phyloP scores from a whole-genome alignment of 2,888 invertebrate genomes.

The Dascillus cervinus region DNA sequence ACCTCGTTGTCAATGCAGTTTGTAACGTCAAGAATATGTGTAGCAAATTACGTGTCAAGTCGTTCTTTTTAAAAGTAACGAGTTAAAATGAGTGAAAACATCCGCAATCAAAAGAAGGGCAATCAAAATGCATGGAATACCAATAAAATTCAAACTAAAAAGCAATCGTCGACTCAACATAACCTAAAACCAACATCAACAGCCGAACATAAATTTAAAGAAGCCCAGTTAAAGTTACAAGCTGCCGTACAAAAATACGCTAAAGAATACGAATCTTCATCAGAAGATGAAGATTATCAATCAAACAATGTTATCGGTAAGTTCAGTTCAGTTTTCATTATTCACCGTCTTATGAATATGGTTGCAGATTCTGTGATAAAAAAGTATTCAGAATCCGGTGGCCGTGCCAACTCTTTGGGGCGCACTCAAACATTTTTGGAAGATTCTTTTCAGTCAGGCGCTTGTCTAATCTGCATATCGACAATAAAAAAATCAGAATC shows the following conservation, averaged over 20 bases:
- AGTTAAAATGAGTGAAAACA: too few species aligned
- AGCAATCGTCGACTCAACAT: too few species aligned
- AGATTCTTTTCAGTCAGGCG: slow-evolving; percentile 72
- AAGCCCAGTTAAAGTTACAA: slow-evolving; percentile 44
- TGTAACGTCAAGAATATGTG: too few species aligned
- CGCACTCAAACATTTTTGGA: slow-evolving; percentile 67
- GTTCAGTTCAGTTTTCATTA: neutral
- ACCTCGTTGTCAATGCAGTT: too few species aligned
- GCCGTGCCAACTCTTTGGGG: slow-evolving; percentile 41
- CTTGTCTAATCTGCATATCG: slow-evolving; percentile 87
- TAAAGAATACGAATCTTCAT: slow-evolving; percentile 47
- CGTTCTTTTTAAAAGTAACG: too few species aligned
- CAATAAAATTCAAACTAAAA: too few species aligned
- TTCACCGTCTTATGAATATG: slow-evolving; percentile 2
- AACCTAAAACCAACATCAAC: too few species aligned
- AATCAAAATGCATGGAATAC: too few species aligned
- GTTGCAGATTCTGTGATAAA: slow-evolving; percentile 44
- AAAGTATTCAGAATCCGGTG: slow-evolving; percentile 42
- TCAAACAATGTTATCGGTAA: slow-evolving; percentile 44
- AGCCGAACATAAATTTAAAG: slow-evolving; percentile 39
- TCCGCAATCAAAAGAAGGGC: too few species aligned
- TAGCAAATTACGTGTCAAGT: too few species aligned
- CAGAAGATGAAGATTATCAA: slow-evolving; percentile 48
- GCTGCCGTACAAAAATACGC: slow-evolving; percentile 45
- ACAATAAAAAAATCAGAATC: slow-evolving; percentile 72